Percentiles rank a stretch among this genome's conserved stretches.
phyloP scores from a whole-genome alignment of 2,113 vertebrate species.

The Thalassoma bifasciatum region DNA sequence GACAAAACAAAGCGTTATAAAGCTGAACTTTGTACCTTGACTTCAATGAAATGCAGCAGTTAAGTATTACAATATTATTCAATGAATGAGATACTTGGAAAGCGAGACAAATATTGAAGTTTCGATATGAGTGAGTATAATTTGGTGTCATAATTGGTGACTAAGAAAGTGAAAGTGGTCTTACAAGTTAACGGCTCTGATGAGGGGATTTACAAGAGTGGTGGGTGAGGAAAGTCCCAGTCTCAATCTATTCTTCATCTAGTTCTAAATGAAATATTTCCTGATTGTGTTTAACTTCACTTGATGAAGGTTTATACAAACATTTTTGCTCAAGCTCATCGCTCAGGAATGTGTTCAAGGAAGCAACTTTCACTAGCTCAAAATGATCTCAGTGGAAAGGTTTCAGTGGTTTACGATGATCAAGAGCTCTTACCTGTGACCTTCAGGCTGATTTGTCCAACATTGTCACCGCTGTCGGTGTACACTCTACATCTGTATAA shows the following conservation, averaged over 20 bases:
- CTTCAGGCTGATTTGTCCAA: rapidly evolving
- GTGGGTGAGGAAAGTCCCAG: constrained; percentile 30
- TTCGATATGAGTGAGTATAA: neutral
- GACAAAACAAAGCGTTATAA: neutral
- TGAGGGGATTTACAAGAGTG: neutral
- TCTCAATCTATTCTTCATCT: neutral
- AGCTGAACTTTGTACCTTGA: neutral
- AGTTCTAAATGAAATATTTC: neutral
- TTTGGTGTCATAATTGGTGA: neutral
- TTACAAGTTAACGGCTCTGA: rapidly evolving
- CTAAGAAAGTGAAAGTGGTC: constrained; percentile 37
- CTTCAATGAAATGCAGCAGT: neutral
- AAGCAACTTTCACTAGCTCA: no score
- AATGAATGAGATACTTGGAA: no score
- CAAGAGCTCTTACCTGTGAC: constrained; percentile 68
- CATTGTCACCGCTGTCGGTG: rapidly evolving
- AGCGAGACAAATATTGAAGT: neutral
- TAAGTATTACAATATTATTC: neutral
- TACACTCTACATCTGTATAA: neutral
- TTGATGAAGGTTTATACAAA: neutral
- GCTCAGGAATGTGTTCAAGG: neutral
- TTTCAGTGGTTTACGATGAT: neutral
- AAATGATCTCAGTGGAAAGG: neutral
- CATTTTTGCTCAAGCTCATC: neutral
- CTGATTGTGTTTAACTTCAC: neutral